Base-by-base conservation (phyloP, 2,888 invertebrate genomes). In the Hypena proboscidalis region DNA sequence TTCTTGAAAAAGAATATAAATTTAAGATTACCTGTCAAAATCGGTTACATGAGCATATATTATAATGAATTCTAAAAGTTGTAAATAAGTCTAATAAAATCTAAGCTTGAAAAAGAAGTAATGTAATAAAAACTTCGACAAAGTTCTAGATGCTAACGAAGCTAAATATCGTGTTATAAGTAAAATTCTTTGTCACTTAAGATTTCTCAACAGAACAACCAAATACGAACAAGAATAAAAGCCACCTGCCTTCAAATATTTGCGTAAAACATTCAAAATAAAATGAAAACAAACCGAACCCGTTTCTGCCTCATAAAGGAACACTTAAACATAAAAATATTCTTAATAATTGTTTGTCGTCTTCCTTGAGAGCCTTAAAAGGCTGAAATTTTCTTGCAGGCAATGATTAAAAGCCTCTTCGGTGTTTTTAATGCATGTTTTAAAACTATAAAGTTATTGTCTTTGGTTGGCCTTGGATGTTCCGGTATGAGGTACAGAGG, bases 291-390 rank as follows among this genome's bases (percentile, higher is more conserved):
- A 21, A 6, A 27, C 11, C 4, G 31, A 50, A 48, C 51, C 15
- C 7, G 54, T 47, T 48, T 4, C 5, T 3, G 0, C 15, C 31
- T 21, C 29, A 13, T 36, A 20, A 32, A 49, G 43, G 41, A 43
- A 41, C 23, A n/a, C 19, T 13, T 23, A 13, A 7, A 14, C 25
- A 9, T 25, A 5, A 30, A 41, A 13, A 32, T 51, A 39, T 39
- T 43, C 20, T 20, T n/a, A 4, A 8, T 10, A 20, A 22, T 32
- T 39, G 23, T 30, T 17, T 20, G 20, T 34, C n/a, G 60, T 50
- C 60, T 57, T 62, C 65, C 65, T 62, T 62, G 65, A 37, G 17
- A 11, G 10, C 30, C 45, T 37, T 5, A 39, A 41, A 36, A 51
- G 7, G 50, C 46, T 35, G 27, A 32, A 30, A 13, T 40, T 34